phyloP scores from a whole-genome alignment of 2,113 vertebrate species.

The Aphyosemion australe region DNA sequence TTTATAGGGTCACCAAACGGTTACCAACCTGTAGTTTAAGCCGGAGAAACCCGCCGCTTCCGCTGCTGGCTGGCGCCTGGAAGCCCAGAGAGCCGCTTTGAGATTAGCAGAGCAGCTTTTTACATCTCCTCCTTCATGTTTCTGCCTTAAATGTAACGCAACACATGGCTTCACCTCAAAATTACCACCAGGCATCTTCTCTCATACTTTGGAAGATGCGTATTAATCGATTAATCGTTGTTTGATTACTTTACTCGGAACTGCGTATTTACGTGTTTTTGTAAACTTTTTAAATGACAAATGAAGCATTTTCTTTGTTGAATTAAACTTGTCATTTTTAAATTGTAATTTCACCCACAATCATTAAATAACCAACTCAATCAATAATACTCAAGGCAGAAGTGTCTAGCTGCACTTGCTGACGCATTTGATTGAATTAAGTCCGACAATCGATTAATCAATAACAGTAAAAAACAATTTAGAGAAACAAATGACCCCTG shows the following conservation, averaged over 20 bases:
- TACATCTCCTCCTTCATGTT: slow-evolving; percentile 62
- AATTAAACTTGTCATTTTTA: neutral
- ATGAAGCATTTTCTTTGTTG: neutral
- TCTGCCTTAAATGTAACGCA: slow-evolving; percentile 22
- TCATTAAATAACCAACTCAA: neutral
- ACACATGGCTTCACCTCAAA: slow-evolving; percentile 30
- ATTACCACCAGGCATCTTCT: neutral
- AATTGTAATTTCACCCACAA: neutral
- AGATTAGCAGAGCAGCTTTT: slow-evolving; percentile 38
- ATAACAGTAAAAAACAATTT: neutral
- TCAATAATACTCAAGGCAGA: neutral
- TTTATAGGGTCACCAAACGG: slow-evolving; percentile 4
- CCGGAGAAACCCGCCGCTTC: slow-evolving; percentile 26
- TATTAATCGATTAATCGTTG: neutral
- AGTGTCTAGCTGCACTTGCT: neutral
- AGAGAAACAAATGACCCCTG: neutral
- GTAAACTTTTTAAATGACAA: neutral
- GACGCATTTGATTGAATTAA: neutral
- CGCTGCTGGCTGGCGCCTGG: slow-evolving; percentile 25
- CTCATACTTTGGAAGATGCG: neutral
- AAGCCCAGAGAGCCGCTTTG: slow-evolving; percentile 11
- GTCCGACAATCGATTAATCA: neutral
- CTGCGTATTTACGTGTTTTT: too few relatives aligned
- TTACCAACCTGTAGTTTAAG: neutral
- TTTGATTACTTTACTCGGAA: too few relatives aligned